phyloP scores from a whole-genome alignment of 2,113 vertebrate genomes.

The Pterophyllum scalare region DNA sequence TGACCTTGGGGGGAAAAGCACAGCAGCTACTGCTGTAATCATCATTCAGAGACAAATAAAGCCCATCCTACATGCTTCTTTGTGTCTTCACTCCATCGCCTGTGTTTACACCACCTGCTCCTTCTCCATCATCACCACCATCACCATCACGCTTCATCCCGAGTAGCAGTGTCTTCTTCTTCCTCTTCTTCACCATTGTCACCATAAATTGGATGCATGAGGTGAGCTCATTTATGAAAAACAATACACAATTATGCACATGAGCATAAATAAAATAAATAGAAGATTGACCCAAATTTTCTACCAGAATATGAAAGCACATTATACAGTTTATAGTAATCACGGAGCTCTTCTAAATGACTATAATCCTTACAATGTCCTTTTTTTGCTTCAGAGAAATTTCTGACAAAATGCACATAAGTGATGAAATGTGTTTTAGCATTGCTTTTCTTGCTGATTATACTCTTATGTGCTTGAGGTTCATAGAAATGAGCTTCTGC shows the following conservation, averaged over 20 bases:
- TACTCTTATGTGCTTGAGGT: slow-evolving; percentile 49
- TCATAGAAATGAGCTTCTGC: slow-evolving; percentile 63
- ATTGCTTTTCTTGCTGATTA: slow-evolving; percentile 44
- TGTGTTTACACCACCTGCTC: slow-evolving; percentile 32
- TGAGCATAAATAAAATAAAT: background rate
- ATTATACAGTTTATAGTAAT: background rate
- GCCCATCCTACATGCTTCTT: slow-evolving; percentile 30
- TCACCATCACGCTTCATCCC: slow-evolving; percentile 47
- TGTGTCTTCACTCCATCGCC: slow-evolving; percentile 52
- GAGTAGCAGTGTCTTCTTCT: slow-evolving; percentile 28
- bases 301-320: background rate
- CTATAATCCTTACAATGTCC: slow-evolving; percentile 19
- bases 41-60: slow-evolving; percentile 26
- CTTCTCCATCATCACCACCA: slow-evolving; percentile 32
- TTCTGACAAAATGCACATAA: slow-evolving; percentile 32
- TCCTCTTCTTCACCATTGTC: slow-evolving; percentile 44
- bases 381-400: slow-evolving; percentile 37
- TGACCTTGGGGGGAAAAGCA: slow-evolving; percentile 16
- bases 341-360: background rate
- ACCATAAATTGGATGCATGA: slow-evolving; percentile 41
- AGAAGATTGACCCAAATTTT: background rate
- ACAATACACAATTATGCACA: background rate
- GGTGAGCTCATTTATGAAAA: slow-evolving; percentile 55
- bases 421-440: slow-evolving; percentile 49
- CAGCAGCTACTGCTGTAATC: background rate